Conservation (phyloP, 2,113 vertebrate genomes). For the Cephalopholis sonnerati region DNA sequence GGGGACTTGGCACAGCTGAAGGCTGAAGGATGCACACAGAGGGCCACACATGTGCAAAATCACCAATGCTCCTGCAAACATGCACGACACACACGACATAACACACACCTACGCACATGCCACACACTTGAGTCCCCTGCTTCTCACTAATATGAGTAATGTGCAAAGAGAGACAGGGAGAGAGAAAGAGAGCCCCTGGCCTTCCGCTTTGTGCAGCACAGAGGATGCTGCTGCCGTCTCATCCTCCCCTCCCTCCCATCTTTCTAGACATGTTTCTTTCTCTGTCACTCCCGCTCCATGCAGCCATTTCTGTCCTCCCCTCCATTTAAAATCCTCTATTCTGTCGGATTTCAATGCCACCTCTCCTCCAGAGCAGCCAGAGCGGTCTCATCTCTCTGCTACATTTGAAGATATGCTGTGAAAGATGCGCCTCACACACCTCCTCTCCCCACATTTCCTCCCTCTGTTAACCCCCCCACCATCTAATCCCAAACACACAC, state of each 20-base stretch:
- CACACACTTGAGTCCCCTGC: slow-evolving; percentile 25
- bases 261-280: slow-evolving; percentile 62
- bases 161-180: slow-evolving; percentile 16
- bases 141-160: slow-evolving; percentile 38
- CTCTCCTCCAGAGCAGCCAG: slow-evolving; percentile 23
- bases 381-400: slow-evolving; percentile 42
- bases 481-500: slow-evolving; percentile 44
- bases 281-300: slow-evolving; percentile 55
- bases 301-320: slow-evolving; percentile 65
- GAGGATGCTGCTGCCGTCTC: slow-evolving; percentile 46
- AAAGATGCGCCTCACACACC: slow-evolving; percentile 50
- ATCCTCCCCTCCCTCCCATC: slow-evolving; percentile 36
- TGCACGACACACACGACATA: slow-evolving; percentile 12
- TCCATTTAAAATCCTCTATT: slow-evolving; percentile 60
- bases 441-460: slow-evolving; percentile 16
- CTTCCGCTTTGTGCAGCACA: slow-evolving; percentile 51
- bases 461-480: slow-evolving; percentile 15
- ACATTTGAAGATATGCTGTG: slow-evolving; percentile 59
- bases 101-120: slow-evolving; percentile 36
- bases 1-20: slow-evolving; percentile 47
- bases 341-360: slow-evolving; percentile 44
- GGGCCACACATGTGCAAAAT: not conserved
- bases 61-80: not conserved
- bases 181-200: slow-evolving; percentile 24
- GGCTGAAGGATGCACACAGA: slow-evolving; percentile 38